Evolutionary conservation across 2,797 vertebrate genomes (phyloP).

Genomic region (Gallirallus australis): DNA sequence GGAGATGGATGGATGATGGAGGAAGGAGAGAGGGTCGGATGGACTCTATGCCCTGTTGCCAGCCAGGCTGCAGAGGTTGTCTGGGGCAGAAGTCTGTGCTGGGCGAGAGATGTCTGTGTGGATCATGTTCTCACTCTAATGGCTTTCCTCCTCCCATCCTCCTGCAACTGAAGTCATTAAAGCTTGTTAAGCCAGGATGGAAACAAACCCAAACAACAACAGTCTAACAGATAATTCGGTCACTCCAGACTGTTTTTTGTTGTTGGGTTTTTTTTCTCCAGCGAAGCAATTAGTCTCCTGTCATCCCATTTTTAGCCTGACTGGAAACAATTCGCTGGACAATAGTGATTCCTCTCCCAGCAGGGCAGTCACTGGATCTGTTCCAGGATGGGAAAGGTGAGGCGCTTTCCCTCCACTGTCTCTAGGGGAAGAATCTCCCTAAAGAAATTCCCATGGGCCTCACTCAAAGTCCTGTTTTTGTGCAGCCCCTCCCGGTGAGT

Average conservation of each 20-base stretch:
- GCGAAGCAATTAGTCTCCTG: constrained; percentile 42
- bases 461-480: not conserved
- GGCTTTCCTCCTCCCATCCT: not conserved
- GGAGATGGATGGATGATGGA: not conserved
- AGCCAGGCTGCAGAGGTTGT: not conserved
- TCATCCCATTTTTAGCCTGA: constrained; percentile 38
- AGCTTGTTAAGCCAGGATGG: constrained; percentile 57
- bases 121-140: constrained; percentile 28
- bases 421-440: not conserved
- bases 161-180: constrained; percentile 46
- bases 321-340: not conserved
- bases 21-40: not conserved
- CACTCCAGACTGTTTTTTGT: not conserved
- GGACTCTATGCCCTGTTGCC: accelerated
- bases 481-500: not conserved
- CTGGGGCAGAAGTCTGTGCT: not conserved
- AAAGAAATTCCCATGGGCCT: not conserved
- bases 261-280: not conserved
- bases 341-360: constrained; percentile 16
- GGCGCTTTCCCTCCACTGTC: not conserved
- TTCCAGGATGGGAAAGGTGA: constrained; percentile 15
- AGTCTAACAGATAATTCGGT: constrained; percentile 42
- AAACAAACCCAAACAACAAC: constrained; percentile 70
- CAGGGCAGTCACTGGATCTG: not conserved
- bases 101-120: not conserved